A percentile compares a stretch with the other conserved stretches of the same genome.
These are phyloP conservation scores for Malacoctenus gilli DNA, from an alignment of 2,797 vertebrate genomes.

Conservation along the genomic window DNA sequence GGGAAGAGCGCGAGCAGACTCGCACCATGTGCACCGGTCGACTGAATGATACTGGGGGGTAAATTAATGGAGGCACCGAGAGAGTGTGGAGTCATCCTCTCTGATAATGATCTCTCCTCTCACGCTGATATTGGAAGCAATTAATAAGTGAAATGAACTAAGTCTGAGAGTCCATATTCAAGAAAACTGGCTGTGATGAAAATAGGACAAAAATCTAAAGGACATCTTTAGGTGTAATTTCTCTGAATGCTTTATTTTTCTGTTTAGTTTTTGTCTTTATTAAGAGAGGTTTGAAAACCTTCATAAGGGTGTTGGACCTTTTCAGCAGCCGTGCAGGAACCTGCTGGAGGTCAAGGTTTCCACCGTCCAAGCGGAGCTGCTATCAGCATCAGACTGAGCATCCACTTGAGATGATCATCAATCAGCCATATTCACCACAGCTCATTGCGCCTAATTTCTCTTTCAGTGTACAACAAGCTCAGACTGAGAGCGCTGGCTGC, in stretches of 20 bases:
- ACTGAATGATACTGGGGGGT: not conserved
- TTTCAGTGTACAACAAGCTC: no score
- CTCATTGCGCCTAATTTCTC: constrained; percentile 2
- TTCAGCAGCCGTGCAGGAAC: no score
- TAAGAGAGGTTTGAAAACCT: no score
- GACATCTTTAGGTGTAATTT: no score
- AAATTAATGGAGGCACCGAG: constrained; percentile 17
- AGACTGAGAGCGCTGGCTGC: not conserved
- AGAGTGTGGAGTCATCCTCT: constrained; percentile 2
- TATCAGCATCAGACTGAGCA: not conserved
- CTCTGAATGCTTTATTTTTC: no score
- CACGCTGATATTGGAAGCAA: constrained; percentile 1
- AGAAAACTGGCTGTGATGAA: no score
- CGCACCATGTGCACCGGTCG: constrained; percentile 8
- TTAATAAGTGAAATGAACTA: constrained; percentile 4
- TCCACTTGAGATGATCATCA: constrained; percentile 7
- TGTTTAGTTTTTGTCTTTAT: no score
- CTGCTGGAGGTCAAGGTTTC: no score
- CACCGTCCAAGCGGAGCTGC: no score
- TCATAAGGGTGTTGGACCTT: no score
- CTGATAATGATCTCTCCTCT: constrained; percentile 11
- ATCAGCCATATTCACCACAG: constrained; percentile 11
- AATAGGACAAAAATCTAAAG: no score
- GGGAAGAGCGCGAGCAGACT: not conserved
- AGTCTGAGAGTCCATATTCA: constrained; percentile 8